Percentiles rank a stretch among this genome's conserved stretches.
Conservation (phyloP, 2,797 vertebrate genomes). For the Neomorphus geoffroyi region DNA sequence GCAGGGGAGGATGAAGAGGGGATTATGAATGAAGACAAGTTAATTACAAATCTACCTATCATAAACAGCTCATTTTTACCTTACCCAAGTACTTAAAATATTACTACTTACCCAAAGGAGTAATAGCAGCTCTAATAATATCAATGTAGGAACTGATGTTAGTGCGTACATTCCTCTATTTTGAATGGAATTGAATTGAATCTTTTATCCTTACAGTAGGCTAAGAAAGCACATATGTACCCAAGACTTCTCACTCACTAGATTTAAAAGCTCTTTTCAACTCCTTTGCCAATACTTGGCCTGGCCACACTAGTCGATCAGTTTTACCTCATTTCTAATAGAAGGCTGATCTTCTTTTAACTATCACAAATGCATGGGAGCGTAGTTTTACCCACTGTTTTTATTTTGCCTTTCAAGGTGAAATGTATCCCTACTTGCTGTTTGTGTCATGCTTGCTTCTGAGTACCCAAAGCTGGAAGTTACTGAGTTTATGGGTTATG, state of each 20-base stretch:
- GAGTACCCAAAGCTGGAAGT: neutral
- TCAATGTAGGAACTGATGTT: neutral
- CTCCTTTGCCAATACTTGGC: neutral
- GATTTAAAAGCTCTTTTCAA: neutral
- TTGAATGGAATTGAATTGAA: neutral
- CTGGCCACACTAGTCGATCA: neutral
- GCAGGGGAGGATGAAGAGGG: neutral
- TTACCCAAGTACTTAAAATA: neutral
- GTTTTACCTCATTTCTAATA: neutral
- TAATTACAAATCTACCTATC: neutral
- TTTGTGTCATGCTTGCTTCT: neutral
- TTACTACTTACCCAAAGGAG: neutral
- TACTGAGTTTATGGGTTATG: neutral
- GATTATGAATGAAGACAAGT: neutral
- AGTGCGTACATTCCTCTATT: neutral
- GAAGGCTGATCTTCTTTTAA: neutral
- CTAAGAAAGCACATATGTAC: neutral
- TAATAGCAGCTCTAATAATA: neutral
- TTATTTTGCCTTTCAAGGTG: neutral
- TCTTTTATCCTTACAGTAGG: neutral
- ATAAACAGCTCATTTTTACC: neutral
- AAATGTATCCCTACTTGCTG: neutral
- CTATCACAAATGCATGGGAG: neutral
- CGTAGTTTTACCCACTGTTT: neutral
- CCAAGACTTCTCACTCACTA: neutral